Percentiles rank a stretch among this genome's conserved stretches.
These are phyloP conservation scores for Rhinoderma darwinii DNA, from an alignment of 2,113 vertebrate species.

Conservation along the genomic window DNA sequence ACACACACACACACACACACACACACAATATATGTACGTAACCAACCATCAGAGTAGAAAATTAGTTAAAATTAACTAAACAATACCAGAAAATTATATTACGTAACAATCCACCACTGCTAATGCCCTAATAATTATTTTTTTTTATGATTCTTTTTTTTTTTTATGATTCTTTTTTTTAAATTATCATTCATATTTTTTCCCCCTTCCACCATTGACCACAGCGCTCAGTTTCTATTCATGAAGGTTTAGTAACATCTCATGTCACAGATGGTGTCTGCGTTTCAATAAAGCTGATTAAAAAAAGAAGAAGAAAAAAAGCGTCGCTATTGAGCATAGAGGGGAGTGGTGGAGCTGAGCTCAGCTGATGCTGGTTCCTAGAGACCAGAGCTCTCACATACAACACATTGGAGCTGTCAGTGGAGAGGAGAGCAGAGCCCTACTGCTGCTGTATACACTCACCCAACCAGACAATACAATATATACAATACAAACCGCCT, in stretches of 20 bases:
- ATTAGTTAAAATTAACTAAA: too few relatives aligned
- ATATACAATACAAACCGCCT: background rate
- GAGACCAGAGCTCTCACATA: conserved; percentile 52
- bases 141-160: background rate
- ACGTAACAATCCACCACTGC: background rate
- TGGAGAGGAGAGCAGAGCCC: conserved; percentile 19
- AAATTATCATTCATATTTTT: too few relatives aligned
- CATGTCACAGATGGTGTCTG: background rate
- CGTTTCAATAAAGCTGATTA: conserved; percentile 46
- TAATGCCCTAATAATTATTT: background rate
- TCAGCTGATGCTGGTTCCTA: conserved; percentile 57
- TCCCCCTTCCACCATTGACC: background rate
- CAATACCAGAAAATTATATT: too few relatives aligned
- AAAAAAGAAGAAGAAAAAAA: conserved; percentile 26
- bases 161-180: too few relatives aligned
- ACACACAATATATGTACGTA: too few relatives aligned
- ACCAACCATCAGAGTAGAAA: too few relatives aligned
- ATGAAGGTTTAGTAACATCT: background rate
- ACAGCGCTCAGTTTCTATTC: background rate
- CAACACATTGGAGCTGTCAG: conserved; percentile 56
- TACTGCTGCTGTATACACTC: background rate
- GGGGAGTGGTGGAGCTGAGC: conserved; percentile 55
- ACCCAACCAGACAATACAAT: background rate
- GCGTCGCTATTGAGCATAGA: conserved; percentile 1
- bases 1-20: too few relatives aligned